These are phyloP conservation scores for Chrysina gloriosa DNA, from an alignment of 2,888 invertebrate genomes.

Conservation along the genomic window DNA sequence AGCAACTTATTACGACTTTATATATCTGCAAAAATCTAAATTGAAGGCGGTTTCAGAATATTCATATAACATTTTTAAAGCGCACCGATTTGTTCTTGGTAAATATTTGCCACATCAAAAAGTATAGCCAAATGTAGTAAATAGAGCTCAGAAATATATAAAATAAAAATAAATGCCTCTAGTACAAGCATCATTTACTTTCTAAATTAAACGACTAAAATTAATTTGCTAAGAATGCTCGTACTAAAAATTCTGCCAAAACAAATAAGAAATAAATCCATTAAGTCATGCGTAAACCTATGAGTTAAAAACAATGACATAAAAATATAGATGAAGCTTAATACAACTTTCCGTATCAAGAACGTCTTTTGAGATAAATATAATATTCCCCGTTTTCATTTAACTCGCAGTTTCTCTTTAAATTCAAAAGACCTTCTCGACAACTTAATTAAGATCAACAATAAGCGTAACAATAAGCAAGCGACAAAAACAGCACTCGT, in stretches of 20 bases:
- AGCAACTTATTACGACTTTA: too few relatives aligned
- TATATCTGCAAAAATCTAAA: too few relatives aligned
- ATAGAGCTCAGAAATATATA: slow-evolving; percentile 17
- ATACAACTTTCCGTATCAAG: not conserved
- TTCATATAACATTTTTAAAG: not conserved
- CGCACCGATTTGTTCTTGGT: slow-evolving; percentile 30
- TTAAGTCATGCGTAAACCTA: not conserved
- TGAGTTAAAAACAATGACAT: not conserved
- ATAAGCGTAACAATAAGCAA: slow-evolving; percentile 30
- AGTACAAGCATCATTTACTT: slow-evolving; percentile 2
- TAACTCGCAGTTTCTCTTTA: not conserved
- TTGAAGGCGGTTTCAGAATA: not conserved
- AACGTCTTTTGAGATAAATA: not conserved
- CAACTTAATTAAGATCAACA: slow-evolving; percentile 22
- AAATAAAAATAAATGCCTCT: not conserved
- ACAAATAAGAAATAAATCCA: slow-evolving; percentile 6
- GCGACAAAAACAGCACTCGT: slow-evolving; percentile 27
- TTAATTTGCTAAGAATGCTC: not conserved
- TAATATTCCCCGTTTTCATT: not conserved
- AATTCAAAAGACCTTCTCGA: slow-evolving; percentile 21
- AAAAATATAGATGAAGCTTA: not conserved
- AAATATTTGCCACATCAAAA: not conserved
- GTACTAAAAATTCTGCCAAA: slow-evolving; percentile 24
- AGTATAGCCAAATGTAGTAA: slow-evolving; percentile 9
- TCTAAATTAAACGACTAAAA: not conserved